phyloP scores from a whole-genome alignment of 2,888 invertebrate species.

The Philaethria dido region DNA sequence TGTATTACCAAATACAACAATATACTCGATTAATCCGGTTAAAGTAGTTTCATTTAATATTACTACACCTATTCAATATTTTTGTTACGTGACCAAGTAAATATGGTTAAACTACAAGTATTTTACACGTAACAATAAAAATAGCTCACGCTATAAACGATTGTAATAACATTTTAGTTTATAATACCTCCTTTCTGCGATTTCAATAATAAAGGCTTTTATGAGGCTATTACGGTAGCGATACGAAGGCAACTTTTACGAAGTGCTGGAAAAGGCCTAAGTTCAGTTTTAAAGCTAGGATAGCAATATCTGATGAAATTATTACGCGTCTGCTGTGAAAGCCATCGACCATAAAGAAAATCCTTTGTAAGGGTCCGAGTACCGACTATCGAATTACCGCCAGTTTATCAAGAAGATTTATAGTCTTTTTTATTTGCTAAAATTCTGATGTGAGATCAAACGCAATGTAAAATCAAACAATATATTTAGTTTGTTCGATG shows the following conservation, averaged over 20 bases:
- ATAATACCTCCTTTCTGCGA: neutral
- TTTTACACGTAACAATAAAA: no score
- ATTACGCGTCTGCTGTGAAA: conserved; percentile 28
- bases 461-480: conserved; percentile 9
- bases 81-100: no score
- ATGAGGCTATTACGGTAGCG: conserved; percentile 2
- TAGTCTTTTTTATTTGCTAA: conserved; percentile 24
- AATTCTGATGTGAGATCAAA: conserved; percentile 21
- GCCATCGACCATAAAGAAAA: conserved; percentile 35
- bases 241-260: conserved; percentile 9
- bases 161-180: neutral
- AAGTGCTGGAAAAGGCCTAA: conserved; percentile 22
- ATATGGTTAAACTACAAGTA: no score
- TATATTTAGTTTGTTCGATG: neutral
- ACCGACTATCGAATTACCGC: conserved; percentile 47
- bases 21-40: no score
- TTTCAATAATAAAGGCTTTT: conserved; percentile 5
- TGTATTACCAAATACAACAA: no score
- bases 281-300: conserved; percentile 37
- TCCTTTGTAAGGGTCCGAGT: conserved; percentile 39
- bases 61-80: no score
- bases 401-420: conserved; percentile 49
- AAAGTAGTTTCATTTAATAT: no score
- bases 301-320: conserved; percentile 43
- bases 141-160: neutral